Base-by-base conservation (phyloP, 2,888 invertebrate species). In the Brachypterus glaber region DNA sequence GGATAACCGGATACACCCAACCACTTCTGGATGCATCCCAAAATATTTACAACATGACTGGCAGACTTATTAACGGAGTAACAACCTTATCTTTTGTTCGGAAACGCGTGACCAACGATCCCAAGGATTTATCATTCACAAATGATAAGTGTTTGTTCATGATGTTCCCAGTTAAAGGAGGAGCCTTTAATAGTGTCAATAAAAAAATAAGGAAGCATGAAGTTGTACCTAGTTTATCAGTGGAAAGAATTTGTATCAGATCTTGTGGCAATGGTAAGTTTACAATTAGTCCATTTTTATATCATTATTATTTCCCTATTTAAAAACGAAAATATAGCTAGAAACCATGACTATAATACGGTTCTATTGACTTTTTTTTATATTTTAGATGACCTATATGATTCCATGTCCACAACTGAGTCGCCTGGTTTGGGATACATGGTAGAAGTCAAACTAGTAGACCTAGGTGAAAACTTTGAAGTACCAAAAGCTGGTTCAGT, bases 111-210 rank as follows among this genome's bases (percentile, higher is more conserved):
- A 85, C 86, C 9, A 76, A 76, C 2, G 90, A 92, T 60, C 55
- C 57, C 2, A 69, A 62, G 75, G 90, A 91, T 60, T 67, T 87
- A 11, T 78, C 82, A 1, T 90, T 91, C 64, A 82, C 84, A 1
- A 82, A 90, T 55, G 77, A 77, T 1, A 75, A 81, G 40, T 92
- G 92, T 52, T 68, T 87, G 24, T 88, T 87, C 65, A 73, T 92
- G 70, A 83, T 91, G 76, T 92, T 87, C 71, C 82, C 88, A 2
- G 77, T 85, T 0, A 76, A 80, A 55, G 91, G 91, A 4, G 91
- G 92, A 0, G 72, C 70, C 2, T 89, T 82, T 60, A 82, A 90
- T 58, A 70, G 82, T 3, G 84, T 85, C 13, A 89, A 81, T 64
- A 91, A 91, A 62, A 82, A 87, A 47, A 87, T 87, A 16, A 73